Percentiles rank a stretch among this genome's conserved stretches.
These are phyloP conservation scores for Ariopsis seemanni DNA, from an alignment of 2,113 vertebrate genomes.

Conservation along the genomic window DNA sequence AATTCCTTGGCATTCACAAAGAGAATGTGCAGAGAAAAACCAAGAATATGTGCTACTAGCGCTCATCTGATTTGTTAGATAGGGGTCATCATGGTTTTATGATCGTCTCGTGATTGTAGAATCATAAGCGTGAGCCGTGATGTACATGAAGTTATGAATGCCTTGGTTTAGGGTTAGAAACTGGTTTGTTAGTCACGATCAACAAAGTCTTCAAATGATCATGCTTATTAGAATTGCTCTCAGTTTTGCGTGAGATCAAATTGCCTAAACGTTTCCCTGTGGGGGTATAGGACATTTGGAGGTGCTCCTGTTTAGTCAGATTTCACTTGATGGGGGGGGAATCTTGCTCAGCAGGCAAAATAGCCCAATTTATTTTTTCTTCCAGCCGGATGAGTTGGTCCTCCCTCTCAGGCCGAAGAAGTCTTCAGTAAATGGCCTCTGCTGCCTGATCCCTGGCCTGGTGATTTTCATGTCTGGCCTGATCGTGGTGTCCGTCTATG, in stretches of 20 bases:
- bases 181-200: neutral
- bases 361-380: neutral
- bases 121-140: neutral
- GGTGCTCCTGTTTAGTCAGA: neutral
- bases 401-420: constrained; percentile 70
- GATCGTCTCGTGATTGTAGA: neutral
- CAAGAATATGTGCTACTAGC: constrained; percentile 31
- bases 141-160: neutral
- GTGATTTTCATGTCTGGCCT: constrained; percentile 83
- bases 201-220: neutral
- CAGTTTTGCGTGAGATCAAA: neutral
- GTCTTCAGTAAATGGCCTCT: constrained; percentile 74
- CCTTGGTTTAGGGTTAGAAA: neutral
- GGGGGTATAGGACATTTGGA: neutral
- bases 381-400: constrained; percentile 71
- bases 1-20: constrained; percentile 39
- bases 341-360: neutral
- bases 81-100: neutral
- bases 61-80: neutral
- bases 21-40: neutral
- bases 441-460: constrained; percentile 83
- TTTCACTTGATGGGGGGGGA: neutral
- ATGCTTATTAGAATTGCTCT: neutral
- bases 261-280: neutral
- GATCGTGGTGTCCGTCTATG: constrained; percentile 82